Percentiles rank a stretch among this genome's conserved stretches.
phyloP scores from a whole-genome alignment of 2,113 vertebrate genomes.

The Fukomys damarensis region DNA sequence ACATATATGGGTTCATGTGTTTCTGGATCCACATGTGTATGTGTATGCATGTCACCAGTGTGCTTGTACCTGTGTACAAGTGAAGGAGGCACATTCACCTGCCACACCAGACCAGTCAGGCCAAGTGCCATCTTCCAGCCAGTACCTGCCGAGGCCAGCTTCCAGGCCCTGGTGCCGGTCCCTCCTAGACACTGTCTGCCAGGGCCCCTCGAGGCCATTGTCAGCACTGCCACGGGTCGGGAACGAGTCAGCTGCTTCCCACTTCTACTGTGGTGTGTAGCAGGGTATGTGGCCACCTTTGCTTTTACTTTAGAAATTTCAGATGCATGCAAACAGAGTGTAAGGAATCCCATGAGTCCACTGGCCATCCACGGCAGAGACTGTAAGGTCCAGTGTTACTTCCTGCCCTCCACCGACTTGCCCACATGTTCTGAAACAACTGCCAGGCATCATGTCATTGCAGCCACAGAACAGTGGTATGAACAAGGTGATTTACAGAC shows the following conservation, averaged over 20 bases:
- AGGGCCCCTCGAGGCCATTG: background rate
- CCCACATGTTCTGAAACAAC: background rate
- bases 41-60: background rate
- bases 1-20: no score
- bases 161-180: background rate
- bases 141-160: background rate
- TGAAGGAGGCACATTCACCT: no score
- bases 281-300: no score
- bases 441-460: background rate
- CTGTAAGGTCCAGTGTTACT: rapidly evolving
- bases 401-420: no score
- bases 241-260: background rate
- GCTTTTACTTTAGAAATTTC: background rate
- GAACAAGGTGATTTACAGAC: background rate
- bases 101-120: background rate
- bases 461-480: background rate
- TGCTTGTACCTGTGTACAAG: background rate
- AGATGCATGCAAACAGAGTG: background rate
- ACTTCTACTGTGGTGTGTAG: no score
- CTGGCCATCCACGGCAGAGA: no score
- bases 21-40: background rate
- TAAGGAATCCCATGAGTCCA: rapidly evolving
- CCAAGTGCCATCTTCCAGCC: background rate
- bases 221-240: rapidly evolving
- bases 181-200: background rate